Base-by-base conservation (phyloP, 2,888 invertebrate species). In the Cephus rjabovi region DNA sequence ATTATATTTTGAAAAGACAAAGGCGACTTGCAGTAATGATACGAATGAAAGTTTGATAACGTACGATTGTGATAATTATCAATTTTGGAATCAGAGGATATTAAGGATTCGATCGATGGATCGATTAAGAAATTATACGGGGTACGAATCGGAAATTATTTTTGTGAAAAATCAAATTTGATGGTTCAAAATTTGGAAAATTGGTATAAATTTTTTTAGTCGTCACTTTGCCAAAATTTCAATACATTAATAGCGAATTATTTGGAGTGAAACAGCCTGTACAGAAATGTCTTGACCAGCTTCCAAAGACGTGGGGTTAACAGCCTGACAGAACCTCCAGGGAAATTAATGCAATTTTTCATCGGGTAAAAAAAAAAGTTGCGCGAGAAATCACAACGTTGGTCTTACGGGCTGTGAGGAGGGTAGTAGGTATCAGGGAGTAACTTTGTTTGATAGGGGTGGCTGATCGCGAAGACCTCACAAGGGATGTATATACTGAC, bases 321-420 rank as follows among this genome's bases (percentile, higher is more conserved):
- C 75, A 76, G 23, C 70, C 73, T 69, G 75, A 34, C 74, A 77
- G 76, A 79, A 76, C 70, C 85, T 82, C 83, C 71, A 76, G 83
- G 83, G 83, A 85, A 85, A 84, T 84, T 81, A 82, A 75, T 74
- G 74, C 77, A 73, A 82, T 80, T 84, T 83, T 83, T 83, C 81
- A 81, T 79, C 76, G 56, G 56, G 2, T 2, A 2, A 23, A 31
- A 35, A 35, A 35, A 74, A 71, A 71, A 31, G 15, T 71, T 71
- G 31, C 9, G 31, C 71, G 71, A 30, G 31, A 71, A 71, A 71
- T 71, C 71, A 71, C 71, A 34, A 71, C 33, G 71, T 34, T 12
- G 71, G 31, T 31, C 71, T 15, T 6, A 15, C 15, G 12, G 9
- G 12, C 30, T 30, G 12, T 15, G 71, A 12, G 71, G 71, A 71